Evolutionary conservation across 2,113 vertebrate species (phyloP), one percentile per base, ranked within the genome.

Genomic region (Peromyscus californicus): DNA sequence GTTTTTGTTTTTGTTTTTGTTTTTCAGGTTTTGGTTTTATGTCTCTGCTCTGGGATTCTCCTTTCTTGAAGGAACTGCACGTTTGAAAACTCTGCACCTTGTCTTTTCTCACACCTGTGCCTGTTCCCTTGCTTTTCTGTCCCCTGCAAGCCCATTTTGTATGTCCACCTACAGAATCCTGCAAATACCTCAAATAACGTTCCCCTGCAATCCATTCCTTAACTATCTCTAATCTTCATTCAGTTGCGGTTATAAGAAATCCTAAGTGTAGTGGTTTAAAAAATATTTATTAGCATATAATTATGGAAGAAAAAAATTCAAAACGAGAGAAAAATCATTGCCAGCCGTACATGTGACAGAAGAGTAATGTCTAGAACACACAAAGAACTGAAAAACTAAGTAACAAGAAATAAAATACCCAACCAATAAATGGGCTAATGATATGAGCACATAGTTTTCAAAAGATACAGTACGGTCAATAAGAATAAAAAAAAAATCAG

Each of bases 71-170:
- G n/a, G 24, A 7, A 7, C 29, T 22, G 11, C 19, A 22, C 5
- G 75, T 90, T 78, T 54, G 17, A 39, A 12, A 39, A 12, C 17
- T 21, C 5, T 31, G 61, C 1, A 33, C 5, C 12, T 79, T 3
- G 0, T 13, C 33, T 19, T 74, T 42, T 24, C 33, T 42, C 8
- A 24, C 7, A 12, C n/a, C 36, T 10, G 0, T 5, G 4, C 9
- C 70, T 80, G 72, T 86, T 57, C 19, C 61, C 75, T 42, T 22
- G 2, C 31, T 57, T 48, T 61, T 88, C 26, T 82, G 65, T 69
- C 78, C 19, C 63, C 83, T 83, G 26, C 5, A 95, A 89, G 54
- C 51, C 48, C 57, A 9, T 54, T 72, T 82, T 59, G 84, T 33
- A 19, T 83, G 36, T 42, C 78, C 59, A 51, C n/a, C 4, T 75